Conservation (phyloP, 1,140 invertebrate species). For the Meloidogyne chitwoodi region DNA sequence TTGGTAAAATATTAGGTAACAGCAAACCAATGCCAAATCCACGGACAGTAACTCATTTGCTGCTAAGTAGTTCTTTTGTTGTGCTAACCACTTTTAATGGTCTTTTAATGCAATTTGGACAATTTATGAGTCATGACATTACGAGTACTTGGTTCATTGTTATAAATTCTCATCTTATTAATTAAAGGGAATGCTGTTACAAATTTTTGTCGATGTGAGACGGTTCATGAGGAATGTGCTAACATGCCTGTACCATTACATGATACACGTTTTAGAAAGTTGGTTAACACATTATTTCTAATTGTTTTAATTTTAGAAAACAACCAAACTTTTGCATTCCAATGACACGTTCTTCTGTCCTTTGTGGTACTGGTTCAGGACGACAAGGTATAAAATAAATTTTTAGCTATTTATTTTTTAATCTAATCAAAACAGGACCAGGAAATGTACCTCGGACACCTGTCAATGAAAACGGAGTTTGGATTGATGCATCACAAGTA, state of each 20-base stretch:
- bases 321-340: constrained; percentile 34
- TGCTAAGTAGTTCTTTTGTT: constrained; percentile 21
- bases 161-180: not conserved
- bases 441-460: constrained; percentile 33
- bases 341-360: constrained; percentile 32
- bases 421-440: not conserved
- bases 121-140: constrained; percentile 45
- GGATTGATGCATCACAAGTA: constrained; percentile 40
- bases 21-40: constrained; percentile 29
- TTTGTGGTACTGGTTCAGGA: constrained; percentile 34
- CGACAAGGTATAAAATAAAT: not conserved
- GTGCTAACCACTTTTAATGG: constrained; percentile 17
- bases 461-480: constrained; percentile 46
- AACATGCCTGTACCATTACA: constrained; percentile 36
- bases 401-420: too few relatives aligned
- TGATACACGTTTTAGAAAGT: constrained; percentile 26
- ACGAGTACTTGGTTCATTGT: constrained; percentile 9
- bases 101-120: constrained; percentile 42
- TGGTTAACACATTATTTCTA: not conserved
- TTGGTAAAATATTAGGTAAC: not conserved
- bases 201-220: constrained; percentile 4
- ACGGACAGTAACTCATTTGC: constrained; percentile 28
- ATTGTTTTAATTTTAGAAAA: not conserved
- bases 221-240: constrained; percentile 23
- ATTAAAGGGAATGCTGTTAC: constrained; percentile 11